A percentile compares a stretch with the other conserved stretches of the same genome.
Evolutionary conservation across 2,888 invertebrate species (phyloP).

Genomic region (Sepiola atlantica): DNA sequence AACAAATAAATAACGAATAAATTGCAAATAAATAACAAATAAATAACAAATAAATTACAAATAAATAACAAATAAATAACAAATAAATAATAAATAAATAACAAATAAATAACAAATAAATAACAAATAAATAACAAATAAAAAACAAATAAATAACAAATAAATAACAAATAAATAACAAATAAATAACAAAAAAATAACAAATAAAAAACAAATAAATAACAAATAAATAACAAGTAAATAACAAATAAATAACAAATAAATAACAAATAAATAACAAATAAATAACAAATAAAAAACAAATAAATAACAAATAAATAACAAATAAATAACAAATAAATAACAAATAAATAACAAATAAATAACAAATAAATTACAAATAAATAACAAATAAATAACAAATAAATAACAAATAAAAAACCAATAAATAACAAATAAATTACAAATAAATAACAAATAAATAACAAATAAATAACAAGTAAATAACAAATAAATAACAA

Average conservation of each 20-base stretch:
- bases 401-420: not conserved
- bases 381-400: not conserved
- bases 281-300: too few relatives aligned
- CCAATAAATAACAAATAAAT: not conserved
- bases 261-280: not conserved
- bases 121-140: not conserved
- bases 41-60: not conserved
- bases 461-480: not conserved
- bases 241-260: not conserved
- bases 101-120: not conserved
- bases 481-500: not conserved
- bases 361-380: not conserved
- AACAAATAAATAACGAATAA: not conserved
- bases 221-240: not conserved
- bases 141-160: not conserved
- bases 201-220: not conserved
- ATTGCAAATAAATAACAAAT: not conserved
- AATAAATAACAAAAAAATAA: not conserved
- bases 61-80: too few relatives aligned
- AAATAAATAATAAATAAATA: not conserved
- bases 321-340: not conserved
- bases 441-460: not conserved
- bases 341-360: not conserved
- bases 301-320: not conserved
- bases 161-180: not conserved